Base-by-base conservation (phyloP, 1,140 invertebrate species). In the Drosophila seguyi region DNA sequence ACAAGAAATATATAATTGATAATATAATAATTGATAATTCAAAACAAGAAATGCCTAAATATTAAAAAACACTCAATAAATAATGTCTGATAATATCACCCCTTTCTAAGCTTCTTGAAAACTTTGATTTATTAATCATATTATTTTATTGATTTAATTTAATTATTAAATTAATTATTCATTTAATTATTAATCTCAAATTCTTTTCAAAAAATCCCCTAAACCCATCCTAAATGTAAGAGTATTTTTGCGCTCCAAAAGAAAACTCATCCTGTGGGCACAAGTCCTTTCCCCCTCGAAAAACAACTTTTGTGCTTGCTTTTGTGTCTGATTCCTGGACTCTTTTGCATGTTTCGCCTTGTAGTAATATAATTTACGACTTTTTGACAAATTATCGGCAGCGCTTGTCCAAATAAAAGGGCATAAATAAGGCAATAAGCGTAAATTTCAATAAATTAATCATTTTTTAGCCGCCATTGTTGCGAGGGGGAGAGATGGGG, bases 391-490 rank as follows among this genome's bases (percentile, higher is more conserved):
- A 88, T 88, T 84, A 88, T 90, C 77, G 84, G 81, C 77, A 76
- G 41, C 61, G 81, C 75, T 84, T 84, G 75, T 83, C 65, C 81
- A 79, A 83, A 84, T 73, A 87, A 84, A 76, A 65, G 58, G 45
- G 68, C 68, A 90, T 88, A 71, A 87, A 87, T 87, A 87, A 88
- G 75, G 85, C 84, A 87, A 88, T 90, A 90, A 88, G 84, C 84
- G 65, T 67, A 84, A 90, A 83, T 88, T 90, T 90, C 76, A 88
- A 88, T 88, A 88, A 88, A 88, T 88, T 88, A 88, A 90, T 88
- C 85, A 88, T 88, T 77, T 75, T 38, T 55, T 55, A 36, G 57
- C 60, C 5, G 29, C 14, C 47, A 66, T 65, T 68, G 66, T 65
- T 68, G 63, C 78, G 61, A 61, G 20, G 16, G 34, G 34, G 11